Base-by-base conservation (phyloP, 2,113 vertebrate genomes). In the Indicator maculatus region DNA sequence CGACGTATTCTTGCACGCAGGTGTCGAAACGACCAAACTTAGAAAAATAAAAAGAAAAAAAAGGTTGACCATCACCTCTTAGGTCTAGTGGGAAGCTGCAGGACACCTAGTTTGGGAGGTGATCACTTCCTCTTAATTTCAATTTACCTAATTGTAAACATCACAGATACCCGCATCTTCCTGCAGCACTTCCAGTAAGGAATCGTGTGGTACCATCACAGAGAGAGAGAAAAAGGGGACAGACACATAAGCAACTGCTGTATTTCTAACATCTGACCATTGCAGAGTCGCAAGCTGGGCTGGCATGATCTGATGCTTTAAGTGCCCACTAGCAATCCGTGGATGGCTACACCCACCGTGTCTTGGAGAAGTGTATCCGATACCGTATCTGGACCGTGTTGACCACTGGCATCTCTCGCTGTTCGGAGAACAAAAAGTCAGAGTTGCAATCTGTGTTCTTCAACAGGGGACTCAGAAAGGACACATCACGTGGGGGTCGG, bases 21-120 rank as follows among this genome's bases (percentile, higher is more conserved):
- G 90, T 92, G 77, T 95, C 72, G 12, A 96, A 97, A 95, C 78
- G 94, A 96, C 96, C 82, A 95, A 96, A 96, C 89, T 82, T 91
- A 89, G 82, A 94, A 88, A 88, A 0, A 39, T 28, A 18, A 5
- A 5, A 23, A 61, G 52, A 12, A 50, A 39, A 60, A 23, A 11
- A 20, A 55, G 60, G 64, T 93, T 1, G 65, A 96, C 89, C 9
- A 24, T 89, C 96, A 78, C 87, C 90, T 97, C 89, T 83, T 85
- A 53, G 58, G 84, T 97, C 88, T 97, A 95, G 92, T 3, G 36
- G 88, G 91, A 96, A 96, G 94, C 93, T 93, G 86, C 91, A 96
- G 92, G 83, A 94, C 94, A 95, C 95, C 91, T 96, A 90, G 59
- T 65, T 47, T 64, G 41, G 79, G 61, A 89, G 59, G 39, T 19